phyloP scores from a whole-genome alignment of 2,888 invertebrate species.

The Drosophila falleni region DNA sequence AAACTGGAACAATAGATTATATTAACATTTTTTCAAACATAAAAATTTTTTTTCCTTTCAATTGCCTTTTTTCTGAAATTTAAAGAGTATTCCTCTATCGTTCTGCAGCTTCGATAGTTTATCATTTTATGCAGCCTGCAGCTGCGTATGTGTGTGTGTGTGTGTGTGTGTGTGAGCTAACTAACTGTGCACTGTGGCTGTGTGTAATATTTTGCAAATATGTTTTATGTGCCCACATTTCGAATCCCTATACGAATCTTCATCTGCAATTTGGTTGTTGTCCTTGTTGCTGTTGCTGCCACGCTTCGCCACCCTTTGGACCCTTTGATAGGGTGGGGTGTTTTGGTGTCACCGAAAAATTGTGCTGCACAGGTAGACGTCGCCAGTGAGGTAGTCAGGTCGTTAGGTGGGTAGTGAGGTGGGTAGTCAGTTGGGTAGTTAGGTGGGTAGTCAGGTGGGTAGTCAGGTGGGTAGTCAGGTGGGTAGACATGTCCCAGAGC shows the following conservation, averaged over 20 bases:
- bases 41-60: neutral
- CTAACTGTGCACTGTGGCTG: slow-evolving; percentile 55
- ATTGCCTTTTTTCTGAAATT: too few species aligned
- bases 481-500: slow-evolving; percentile 55
- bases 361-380: slow-evolving; percentile 16
- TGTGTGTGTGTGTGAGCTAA: slow-evolving; percentile 42
- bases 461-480: too few species aligned
- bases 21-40: too few species aligned
- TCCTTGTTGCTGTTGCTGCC: slow-evolving; percentile 25
- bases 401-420: neutral
- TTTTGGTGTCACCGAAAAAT: neutral
- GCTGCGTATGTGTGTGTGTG: neutral
- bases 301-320: slow-evolving; percentile 61
- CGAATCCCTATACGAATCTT: slow-evolving; percentile 53
- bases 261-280: slow-evolving; percentile 40
- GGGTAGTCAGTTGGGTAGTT: slow-evolving; percentile 44
- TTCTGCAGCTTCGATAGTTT: slow-evolving; percentile 24
- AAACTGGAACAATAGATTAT: too few species aligned
- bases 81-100: slow-evolving; percentile 27
- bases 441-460: slow-evolving; percentile 44
- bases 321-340: slow-evolving; percentile 1
- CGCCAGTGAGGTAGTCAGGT: neutral
- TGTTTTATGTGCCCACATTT: slow-evolving; percentile 69
- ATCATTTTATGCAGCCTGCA: slow-evolving; percentile 22
- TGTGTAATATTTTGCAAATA: slow-evolving; percentile 73